Base-by-base conservation (phyloP, 2,797 vertebrate species). In the Apodemus agrarius region DNA sequence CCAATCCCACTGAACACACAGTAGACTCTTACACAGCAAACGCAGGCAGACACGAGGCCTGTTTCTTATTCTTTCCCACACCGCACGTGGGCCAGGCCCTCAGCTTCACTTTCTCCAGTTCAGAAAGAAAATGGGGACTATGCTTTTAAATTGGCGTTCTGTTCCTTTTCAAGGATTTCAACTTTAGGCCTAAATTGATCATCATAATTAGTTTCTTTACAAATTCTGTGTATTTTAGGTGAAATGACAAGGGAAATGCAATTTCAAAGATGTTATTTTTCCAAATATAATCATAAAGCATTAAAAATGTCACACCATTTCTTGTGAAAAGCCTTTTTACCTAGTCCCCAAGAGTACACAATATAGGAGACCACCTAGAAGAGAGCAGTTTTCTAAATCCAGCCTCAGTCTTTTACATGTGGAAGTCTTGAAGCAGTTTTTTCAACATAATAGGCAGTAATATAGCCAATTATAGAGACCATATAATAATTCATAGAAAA, bases 381-480 rank as follows among this genome's bases (percentile, higher is more conserved):
- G 19, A 95, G 95, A 95, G 87, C 61, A 57, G 80, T 91, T 90
- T 92, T 93, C 79, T 89, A 89, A 92, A 92, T 91, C 69, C 43
- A 8, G 72, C 10, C 34, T 86, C 8, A 94, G 29, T 76, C 29
- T 43, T 83, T 87, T 93, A 94, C 95, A 93, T 69, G 0, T 93
- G 82, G 87, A 43, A 82, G 29, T 78, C 46, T 89, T 97, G 75
- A 75, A 82, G 72, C 76, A 57, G 22, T 37, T 91, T 87, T 91
- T 96, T 14, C 86, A 97, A 80, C 65, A 67, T 93, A 2, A 96
- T n/a, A 88, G 84, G 86, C 74, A 97, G 75, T 57, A 75, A 46
- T 31, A 88, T 10, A 81, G n/a, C 34, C 79, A 95, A 93, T 40
- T 43, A 78, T 65, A 67, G 2, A 92, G 49, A 85, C 43, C 94